A percentile compares a stretch with the other conserved stretches of the same genome.
Evolutionary conservation across 2,888 invertebrate genomes (phyloP).

Genomic region (Noctuana brunneofusca): DNA sequence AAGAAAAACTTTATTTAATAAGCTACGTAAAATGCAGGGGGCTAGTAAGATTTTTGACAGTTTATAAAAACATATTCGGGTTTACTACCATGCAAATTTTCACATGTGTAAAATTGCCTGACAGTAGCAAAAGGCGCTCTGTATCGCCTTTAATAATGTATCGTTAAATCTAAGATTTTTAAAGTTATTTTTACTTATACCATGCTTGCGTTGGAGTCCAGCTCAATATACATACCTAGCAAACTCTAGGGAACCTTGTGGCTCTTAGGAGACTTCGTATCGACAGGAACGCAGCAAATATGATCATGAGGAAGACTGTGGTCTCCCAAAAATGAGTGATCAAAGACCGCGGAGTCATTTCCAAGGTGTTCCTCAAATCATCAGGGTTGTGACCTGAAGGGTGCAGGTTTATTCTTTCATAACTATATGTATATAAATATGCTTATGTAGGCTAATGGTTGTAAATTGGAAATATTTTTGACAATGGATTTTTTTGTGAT

Average conservation of each 20-base stretch:
- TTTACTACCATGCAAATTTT: no score
- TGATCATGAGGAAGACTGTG: constrained; percentile 51
- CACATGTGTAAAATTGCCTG: no score
- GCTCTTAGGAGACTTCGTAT: constrained; percentile 48
- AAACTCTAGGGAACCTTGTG: constrained; percentile 41
- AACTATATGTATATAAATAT: neutral
- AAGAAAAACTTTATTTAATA: no score
- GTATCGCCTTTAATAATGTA: no score
- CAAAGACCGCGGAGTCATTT: constrained; percentile 42
- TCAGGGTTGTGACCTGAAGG: neutral
- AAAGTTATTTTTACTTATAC: no score
- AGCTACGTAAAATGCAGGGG: no score
- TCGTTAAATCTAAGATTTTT: no score
- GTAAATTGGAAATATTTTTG: neutral
- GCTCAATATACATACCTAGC: no score
- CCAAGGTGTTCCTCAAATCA: constrained; percentile 13
- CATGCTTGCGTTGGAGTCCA: no score
- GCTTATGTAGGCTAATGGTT: neutral
- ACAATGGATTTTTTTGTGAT: neutral
- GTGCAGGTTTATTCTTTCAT: neutral
- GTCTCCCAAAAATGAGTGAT: constrained; percentile 54
- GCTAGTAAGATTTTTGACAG: no score
- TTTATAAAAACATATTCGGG: no score
- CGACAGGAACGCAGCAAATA: constrained; percentile 53
- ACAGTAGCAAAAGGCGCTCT: no score